Evolutionary conservation across 23 tunicate species (phyloP), one percentile per base, ranked within the genome.

Genomic region (Halocynthia aurantium): DNA sequence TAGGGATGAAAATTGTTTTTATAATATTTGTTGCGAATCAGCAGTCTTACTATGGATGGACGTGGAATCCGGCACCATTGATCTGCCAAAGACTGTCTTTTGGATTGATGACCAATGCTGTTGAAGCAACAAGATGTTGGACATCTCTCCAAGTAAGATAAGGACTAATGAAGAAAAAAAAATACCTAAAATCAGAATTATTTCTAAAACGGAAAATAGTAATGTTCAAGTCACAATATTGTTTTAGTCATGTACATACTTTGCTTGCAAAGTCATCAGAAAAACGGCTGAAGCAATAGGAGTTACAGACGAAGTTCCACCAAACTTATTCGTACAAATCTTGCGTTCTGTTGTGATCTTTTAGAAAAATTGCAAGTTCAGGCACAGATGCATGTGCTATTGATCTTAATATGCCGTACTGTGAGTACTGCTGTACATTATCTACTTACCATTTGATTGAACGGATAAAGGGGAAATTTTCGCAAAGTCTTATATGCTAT

Each of bases 71-170:
- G 21, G 78, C 78, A 8, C 78, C 78, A 55, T 74, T 74, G 31
- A 74, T 74, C 5, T 53, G 13, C 78, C 78, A 74, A 15, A 17
- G 22, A 10, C 17, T 44, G 19, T 74, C 18, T 0, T 74, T 10
- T 6, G 78, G 78, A 74, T 74, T 64, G 13, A 74, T 64, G 19
- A 74, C 78, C 17, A 74, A 74, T 20, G 78, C 78, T 0, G 78
- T 74, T 40, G 55, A 5, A 13, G 78, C 78, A 7, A 74, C 31
- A 0, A 74, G 21, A 74, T 74, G 56, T 31, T 74, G 78, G 20
- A 55, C 78, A 55, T 74, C 78, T 74, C 78, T 54, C 78, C 78
- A 74, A 13, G 78, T 74, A 40, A 74, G 55, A 22, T 1, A 0
- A 20, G 78, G 78, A n/a, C 78, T 74, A 63, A 52, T 8, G 55